phyloP scores from a whole-genome alignment of 2,797 vertebrate species.

The Sciurus carolinensis region DNA sequence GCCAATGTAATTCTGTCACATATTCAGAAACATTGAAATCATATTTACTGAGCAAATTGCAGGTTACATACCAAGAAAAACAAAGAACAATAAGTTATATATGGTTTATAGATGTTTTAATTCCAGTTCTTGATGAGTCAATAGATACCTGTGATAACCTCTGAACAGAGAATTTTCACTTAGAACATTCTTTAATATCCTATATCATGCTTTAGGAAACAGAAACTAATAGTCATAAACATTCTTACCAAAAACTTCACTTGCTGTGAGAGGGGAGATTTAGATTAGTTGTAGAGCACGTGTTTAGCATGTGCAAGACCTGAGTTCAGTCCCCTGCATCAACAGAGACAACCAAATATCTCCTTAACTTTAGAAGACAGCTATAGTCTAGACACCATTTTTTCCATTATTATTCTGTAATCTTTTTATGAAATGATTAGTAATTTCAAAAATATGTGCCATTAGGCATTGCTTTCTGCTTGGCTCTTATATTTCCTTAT shows the following conservation, averaged over 20 bases:
- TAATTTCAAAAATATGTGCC: not conserved
- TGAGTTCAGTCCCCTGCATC: not conserved
- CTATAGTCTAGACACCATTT: not conserved
- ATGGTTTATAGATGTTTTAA: not conserved
- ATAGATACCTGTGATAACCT: not conserved
- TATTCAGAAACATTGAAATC: not conserved
- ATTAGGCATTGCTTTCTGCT: not conserved
- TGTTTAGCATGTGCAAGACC: not conserved
- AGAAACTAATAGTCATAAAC: not conserved
- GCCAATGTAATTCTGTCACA: not conserved
- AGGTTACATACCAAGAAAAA: not conserved
- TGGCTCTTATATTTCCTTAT: not conserved
- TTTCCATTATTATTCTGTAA: not conserved
- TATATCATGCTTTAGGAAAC: not conserved
- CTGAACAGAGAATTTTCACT: not conserved
- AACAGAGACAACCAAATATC: not conserved
- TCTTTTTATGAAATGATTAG: slow-evolving; percentile 20
- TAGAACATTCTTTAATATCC: too few species aligned
- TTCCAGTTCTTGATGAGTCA: not conserved
- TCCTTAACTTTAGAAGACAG: not conserved
- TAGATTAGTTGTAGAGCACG: not conserved
- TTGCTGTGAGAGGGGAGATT: fast-evolving
- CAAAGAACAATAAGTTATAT: not conserved
- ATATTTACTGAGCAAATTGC: not conserved
- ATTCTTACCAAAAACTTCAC: not conserved